Base-by-base conservation (phyloP, 2,797 vertebrate species). In the Danio aesculapii region DNA sequence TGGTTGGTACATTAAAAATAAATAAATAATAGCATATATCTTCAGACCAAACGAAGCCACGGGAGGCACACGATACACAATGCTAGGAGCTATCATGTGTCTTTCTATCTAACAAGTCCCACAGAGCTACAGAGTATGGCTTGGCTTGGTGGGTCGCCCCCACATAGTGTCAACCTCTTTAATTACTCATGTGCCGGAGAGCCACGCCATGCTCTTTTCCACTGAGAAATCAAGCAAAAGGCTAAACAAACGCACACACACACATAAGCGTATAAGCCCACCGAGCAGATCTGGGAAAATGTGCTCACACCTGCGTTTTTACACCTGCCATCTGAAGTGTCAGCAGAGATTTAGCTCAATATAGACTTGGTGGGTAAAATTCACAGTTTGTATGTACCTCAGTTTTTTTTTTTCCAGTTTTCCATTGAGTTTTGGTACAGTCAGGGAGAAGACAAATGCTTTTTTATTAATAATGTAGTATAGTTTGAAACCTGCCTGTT, bases 291-390 rank as follows among this genome's bases (percentile, higher is more conserved):
- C 49, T 50, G 8, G 66, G 90, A 90, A 89, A 86, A 88, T 92
- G 88, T 63, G 82, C 84, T 86, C 90, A 91, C 91, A 91, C 88
- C 88, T 88, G 85, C 87, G 88, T 85, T 82, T 85, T 89, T 84
- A 89, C 77, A 83, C 66, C 77, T 43, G 70, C 75, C 71, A 61
- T 67, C 68, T 30, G 47, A 85, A 81, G 74, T 85, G 84, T 85
- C 82, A 85, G 5, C 0, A 75, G 72, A 79, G 53, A 77, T 4
- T 69, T 44, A 66, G 62, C 46, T 30, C 30, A 1, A 1, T 30
- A 30, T 30, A 30, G 30, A 30, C 30, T 30, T 1, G 30, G 30
- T 30, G 30, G 3, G 30, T 30, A 30, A n/a, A n/a, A n/a, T n/a
- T n/a, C n/a, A n/a, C n/a, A n/a, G n/a, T n/a, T n/a, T n/a, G n/a